Evolutionary conservation across 1,140 invertebrate species (phyloP).

Genomic region (Trichonephila clavipes): DNA sequence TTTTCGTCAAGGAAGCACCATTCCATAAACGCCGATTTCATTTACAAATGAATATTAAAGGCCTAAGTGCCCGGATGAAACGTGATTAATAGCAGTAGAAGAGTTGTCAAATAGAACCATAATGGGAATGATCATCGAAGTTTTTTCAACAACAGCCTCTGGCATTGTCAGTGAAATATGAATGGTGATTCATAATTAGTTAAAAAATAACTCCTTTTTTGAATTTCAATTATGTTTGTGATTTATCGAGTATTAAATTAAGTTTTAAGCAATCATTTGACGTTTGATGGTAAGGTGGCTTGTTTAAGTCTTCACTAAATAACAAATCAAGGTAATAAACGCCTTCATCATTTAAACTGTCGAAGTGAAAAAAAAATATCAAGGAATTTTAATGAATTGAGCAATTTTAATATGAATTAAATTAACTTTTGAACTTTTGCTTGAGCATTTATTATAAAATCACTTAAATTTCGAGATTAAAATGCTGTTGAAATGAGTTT

Average conservation of each 20-base stretch:
- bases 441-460: no score
- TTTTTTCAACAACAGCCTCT: neutral
- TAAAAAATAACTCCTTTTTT: neutral
- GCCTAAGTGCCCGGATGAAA: neutral
- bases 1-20: neutral
- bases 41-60: neutral
- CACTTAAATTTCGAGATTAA: no score
- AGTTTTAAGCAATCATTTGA: neutral
- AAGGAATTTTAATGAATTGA: neutral
- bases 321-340: neutral
- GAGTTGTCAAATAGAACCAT: neutral
- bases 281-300: neutral
- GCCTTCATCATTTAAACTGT: neutral
- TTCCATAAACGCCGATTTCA: neutral
- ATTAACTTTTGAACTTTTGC: neutral
- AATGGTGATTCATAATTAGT: neutral
- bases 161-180: neutral
- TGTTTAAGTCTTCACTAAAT: neutral
- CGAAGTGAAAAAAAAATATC: neutral
- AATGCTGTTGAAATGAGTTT: no score
- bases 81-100: neutral
- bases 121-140: neutral
- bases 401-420: neutral
- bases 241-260: neutral
- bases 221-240: neutral